Evolutionary conservation across 1,140 invertebrate genomes (phyloP), one percentile per base, ranked within the genome.

Genomic region (Hypothenemus hampei): DNA sequence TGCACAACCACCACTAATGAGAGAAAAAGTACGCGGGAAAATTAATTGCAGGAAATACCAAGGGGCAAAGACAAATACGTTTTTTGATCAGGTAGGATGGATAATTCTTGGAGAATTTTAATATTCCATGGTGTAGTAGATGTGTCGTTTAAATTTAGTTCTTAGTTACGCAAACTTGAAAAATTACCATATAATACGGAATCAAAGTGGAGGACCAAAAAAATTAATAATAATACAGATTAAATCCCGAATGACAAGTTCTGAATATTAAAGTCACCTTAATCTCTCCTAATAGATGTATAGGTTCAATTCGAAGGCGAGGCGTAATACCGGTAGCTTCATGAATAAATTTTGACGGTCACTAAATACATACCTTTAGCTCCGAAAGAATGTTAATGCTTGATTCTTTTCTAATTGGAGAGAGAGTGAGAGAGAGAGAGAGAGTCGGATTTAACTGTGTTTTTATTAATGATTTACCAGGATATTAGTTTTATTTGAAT

Each of bases 311-410:
- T 16, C 21, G 21, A 43, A n/a, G 40, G 5, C 40, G 21, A 43
- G 11, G 40, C 40, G 40, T 43, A 43, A 43, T 43, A 43, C 40
- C 40, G 40, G 40, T 43, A 43, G 40, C 40, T 43, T 43, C 40
- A 43, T 43, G 40, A 43, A 43, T 43, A 43, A 43, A 43, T 43
- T 43, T 43, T 43, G 40, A 43, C 40, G 40, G 40, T 22, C 40
- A 22, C 21, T 43, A 43, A 43, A n/a, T n/a, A n/a, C n/a, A n/a
- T n/a, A n/a, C n/a, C n/a, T 43, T 11, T 21, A 10, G 21, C 40
- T 22, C 23, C 8, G 23, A 43, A 43, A 43, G 40, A 43, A 43
- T 43, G 8, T 43, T 43, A 43, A 43, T 43, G 16, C n/a, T n/a
- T 43, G 36, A 18, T 19, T 15, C 36, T 39, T 39, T 39, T n/a